A percentile compares a stretch with the other conserved stretches of the same genome.
Conservation (phyloP, 2,113 vertebrate species). For the Chelonoidis abingdonii region DNA sequence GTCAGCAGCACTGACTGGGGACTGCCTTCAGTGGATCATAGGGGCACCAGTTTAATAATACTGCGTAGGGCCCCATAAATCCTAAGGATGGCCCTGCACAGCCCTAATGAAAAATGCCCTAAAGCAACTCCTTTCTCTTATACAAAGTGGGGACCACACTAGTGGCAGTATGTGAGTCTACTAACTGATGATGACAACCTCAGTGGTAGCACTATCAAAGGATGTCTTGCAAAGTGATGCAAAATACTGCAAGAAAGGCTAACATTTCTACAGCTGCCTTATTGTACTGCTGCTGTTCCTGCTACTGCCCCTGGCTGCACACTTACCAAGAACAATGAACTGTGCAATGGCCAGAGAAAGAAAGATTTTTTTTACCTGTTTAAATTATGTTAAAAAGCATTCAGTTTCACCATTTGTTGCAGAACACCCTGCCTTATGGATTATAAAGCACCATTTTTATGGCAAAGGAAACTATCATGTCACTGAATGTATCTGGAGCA, state of each 20-base stretch:
- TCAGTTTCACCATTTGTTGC: not conserved
- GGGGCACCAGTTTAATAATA: too few relatives aligned
- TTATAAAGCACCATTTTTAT: not conserved
- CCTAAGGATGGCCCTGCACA: too few relatives aligned
- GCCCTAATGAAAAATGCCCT: not conserved
- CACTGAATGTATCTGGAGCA: not conserved
- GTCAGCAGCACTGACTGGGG: too few relatives aligned
- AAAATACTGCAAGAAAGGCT: not conserved
- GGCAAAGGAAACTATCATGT: not conserved
- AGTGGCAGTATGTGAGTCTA: fast-evolving
- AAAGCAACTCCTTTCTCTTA: not conserved
- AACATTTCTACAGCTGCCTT: not conserved
- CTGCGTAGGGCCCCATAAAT: too few relatives aligned
- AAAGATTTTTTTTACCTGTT: not conserved
- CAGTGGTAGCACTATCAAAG: fast-evolving
- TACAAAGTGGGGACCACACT: fast-evolving
- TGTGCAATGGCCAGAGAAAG: not conserved
- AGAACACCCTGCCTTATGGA: not conserved
- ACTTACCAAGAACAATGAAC: not conserved
- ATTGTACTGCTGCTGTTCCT: not conserved
- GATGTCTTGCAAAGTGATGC: fast-evolving
- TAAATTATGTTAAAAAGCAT: not conserved
- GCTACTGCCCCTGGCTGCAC: not conserved
- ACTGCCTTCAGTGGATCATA: too few relatives aligned
- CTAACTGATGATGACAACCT: fast-evolving